Percentiles rank a stretch among this genome's conserved stretches.
Conservation (phyloP, 64 coral and sea anemone genomes). For the Montipora efflorescens region DNA sequence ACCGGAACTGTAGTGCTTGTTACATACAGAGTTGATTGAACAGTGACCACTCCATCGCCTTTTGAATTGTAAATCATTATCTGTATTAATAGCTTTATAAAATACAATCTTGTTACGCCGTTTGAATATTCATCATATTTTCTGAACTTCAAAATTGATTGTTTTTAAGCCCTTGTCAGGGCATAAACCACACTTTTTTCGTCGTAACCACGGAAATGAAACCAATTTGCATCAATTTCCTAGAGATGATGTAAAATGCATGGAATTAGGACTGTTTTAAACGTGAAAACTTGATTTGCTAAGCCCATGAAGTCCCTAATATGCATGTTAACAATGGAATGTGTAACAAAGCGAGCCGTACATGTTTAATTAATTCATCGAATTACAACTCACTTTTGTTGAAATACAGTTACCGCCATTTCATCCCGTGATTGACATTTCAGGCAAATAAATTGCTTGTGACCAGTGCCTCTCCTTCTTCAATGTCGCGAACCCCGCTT, state of each 20-base stretch:
- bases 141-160: background rate
- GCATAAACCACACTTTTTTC: background rate
- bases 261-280: background rate
- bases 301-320: background rate
- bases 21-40: background rate
- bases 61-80: constrained; percentile 17
- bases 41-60: background rate
- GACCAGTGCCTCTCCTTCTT: constrained; percentile 1
- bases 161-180: background rate
- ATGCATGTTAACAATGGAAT: constrained; percentile 37
- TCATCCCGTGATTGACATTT: constrained; percentile 19
- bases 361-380: constrained; percentile 7
- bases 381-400: constrained; percentile 10
- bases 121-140: constrained; percentile 35
- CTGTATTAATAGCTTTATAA: constrained; percentile 1
- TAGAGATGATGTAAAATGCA: background rate
- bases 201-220: background rate
- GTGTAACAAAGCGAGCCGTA: background rate
- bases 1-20: background rate
- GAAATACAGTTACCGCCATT: constrained; percentile 2
- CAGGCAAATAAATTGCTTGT: background rate
- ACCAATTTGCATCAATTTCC: background rate
- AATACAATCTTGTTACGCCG: background rate
- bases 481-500: background rate
- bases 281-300: background rate